phyloP scores from a whole-genome alignment of 2,888 invertebrate species.

The Ecdyonurus torrentis region DNA sequence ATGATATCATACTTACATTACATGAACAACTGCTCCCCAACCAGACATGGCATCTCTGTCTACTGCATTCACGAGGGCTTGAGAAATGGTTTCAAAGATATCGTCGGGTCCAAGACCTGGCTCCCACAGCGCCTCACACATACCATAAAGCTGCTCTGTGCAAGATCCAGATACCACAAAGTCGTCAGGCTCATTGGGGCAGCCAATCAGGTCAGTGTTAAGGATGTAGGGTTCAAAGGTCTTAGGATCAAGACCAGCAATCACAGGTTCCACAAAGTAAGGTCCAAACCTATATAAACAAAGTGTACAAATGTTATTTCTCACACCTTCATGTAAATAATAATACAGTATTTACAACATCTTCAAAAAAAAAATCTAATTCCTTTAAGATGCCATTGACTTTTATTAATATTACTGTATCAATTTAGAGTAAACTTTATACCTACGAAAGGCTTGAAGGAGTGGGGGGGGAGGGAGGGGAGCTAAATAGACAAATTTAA shows the following conservation, averaged over 20 bases:
- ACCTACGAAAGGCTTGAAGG: too few relatives aligned
- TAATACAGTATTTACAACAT: too few relatives aligned
- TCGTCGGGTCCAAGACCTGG: conserved; percentile 81
- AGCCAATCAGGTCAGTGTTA: conserved; percentile 92
- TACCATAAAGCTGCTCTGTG: conserved; percentile 71
- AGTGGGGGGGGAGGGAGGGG: too few relatives aligned
- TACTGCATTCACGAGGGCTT: conserved; percentile 87
- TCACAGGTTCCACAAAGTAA: conserved; percentile 92
- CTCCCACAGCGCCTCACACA: conserved; percentile 95
- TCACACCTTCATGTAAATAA: too few relatives aligned
- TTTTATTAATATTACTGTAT: too few relatives aligned
- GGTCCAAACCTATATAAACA: conserved; percentile 66
- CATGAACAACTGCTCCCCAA: conserved; percentile 93
- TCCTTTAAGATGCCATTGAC: too few relatives aligned
- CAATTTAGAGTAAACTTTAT: too few relatives aligned
- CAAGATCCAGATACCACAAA: conserved; percentile 97
- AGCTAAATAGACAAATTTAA: too few relatives aligned
- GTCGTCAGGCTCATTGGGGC: conserved; percentile 77
- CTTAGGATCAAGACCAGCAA: conserved; percentile 82
- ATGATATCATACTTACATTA: conserved; percentile 59
- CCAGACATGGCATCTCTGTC: conserved; percentile 96
- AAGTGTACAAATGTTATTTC: too few relatives aligned
- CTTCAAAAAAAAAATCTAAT: too few relatives aligned
- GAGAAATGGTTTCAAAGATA: conserved; percentile 90
- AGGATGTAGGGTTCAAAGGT: conserved; percentile 76